Percentiles rank a stretch among this genome's conserved stretches.
Conservation (phyloP, 2,888 invertebrate genomes). For the Notodonta ziczac region DNA sequence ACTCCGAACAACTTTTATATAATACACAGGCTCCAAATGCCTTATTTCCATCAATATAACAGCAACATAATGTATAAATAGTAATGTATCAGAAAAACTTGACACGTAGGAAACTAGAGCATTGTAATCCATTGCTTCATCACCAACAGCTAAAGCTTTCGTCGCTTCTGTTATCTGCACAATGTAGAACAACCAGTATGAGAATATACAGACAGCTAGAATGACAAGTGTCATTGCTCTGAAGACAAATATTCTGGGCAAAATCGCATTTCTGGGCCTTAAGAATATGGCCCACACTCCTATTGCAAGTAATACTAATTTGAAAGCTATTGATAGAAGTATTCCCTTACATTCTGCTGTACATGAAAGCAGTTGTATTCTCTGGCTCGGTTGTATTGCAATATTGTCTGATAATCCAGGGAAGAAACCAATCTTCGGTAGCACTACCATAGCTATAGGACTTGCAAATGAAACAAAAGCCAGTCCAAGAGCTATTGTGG, state of each 20-base stretch:
- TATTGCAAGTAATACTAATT: constrained; percentile 93
- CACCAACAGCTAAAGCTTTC: constrained; percentile 91
- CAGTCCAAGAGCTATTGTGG: constrained; percentile 90
- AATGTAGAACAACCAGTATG: constrained; percentile 99
- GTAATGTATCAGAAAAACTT: constrained; percentile 95
- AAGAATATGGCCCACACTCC: constrained; percentile 97
- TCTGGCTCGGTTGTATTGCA: constrained; percentile 88
- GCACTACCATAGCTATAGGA: constrained; percentile 96
- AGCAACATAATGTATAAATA: constrained; percentile 97
- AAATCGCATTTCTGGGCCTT: constrained; percentile 91
- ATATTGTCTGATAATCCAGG: constrained; percentile 89
- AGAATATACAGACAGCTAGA: constrained; percentile 95
- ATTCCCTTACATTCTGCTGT: constrained; percentile 97
- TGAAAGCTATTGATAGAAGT: constrained; percentile 95
- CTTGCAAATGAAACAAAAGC: constrained; percentile 94
- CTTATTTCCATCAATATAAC: constrained; percentile 97
- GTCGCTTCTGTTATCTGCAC: constrained; percentile 94
- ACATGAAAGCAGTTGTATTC: constrained; percentile 90
- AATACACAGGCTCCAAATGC: constrained; percentile 95
- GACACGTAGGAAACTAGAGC: constrained; percentile 96
- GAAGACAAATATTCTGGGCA: constrained; percentile 96
- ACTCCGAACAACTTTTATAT: constrained; percentile 95
- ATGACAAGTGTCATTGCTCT: constrained; percentile 95
- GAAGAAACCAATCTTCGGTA: constrained; percentile 95
- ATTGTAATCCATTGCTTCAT: constrained; percentile 93